These are phyloP conservation scores for Polydrusus cervinus DNA, from an alignment of 2,888 invertebrate species.

Conservation along the genomic window DNA sequence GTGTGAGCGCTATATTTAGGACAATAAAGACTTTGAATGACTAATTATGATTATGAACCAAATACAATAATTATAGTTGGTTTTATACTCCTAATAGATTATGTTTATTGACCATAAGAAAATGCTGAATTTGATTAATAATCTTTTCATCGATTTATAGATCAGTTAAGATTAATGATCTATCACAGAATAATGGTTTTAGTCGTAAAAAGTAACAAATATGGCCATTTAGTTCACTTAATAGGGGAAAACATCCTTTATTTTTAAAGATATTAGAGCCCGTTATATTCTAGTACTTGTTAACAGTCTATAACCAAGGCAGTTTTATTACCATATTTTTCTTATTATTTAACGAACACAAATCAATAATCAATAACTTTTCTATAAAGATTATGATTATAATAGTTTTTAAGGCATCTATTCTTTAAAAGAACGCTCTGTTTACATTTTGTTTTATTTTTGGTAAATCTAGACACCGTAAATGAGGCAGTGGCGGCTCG, in stretches of 20 bases:
- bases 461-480: too few relatives aligned
- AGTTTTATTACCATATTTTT: not conserved
- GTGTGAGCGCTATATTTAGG: not conserved
- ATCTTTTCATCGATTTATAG: slow-evolving; percentile 24
- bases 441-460: too few relatives aligned
- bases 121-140: slow-evolving; percentile 29
- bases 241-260: slow-evolving; percentile 8
- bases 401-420: too few relatives aligned
- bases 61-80: slow-evolving; percentile 12
- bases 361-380: too few relatives aligned
- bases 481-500: too few relatives aligned
- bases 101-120: slow-evolving; percentile 18
- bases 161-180: slow-evolving; percentile 31
- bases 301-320: not conserved
- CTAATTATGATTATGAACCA: slow-evolving; percentile 17
- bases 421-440: too few relatives aligned
- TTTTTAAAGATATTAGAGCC: not conserved
- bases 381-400: too few relatives aligned
- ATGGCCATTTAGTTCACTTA: slow-evolving; percentile 7
- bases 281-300: not conserved
- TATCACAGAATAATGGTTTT: slow-evolving; percentile 24
- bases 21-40: slow-evolving; percentile 4
- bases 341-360: too few relatives aligned
- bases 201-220: slow-evolving; percentile 27
- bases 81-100: slow-evolving; percentile 11